Conservation (phyloP, 2,113 vertebrate genomes). For the Eretmochelys imbricata region DNA sequence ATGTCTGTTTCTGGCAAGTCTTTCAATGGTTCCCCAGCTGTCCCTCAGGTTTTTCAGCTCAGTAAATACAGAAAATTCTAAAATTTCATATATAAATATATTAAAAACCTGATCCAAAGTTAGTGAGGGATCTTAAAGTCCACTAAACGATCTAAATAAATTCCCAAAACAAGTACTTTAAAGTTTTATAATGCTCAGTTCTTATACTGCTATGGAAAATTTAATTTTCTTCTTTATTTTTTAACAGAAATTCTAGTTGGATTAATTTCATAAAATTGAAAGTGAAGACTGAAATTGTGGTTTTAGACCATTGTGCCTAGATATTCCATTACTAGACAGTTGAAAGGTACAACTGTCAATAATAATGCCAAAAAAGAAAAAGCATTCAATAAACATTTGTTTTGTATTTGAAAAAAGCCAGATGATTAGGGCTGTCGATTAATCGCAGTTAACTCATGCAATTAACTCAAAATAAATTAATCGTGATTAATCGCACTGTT, state of each 20-base stretch:
- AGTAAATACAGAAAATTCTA: neutral
- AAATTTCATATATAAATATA: neutral
- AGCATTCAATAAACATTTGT: neutral
- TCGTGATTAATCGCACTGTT: no score
- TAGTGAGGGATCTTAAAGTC: neutral
- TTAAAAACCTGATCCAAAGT: neutral
- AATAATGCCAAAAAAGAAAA: neutral
- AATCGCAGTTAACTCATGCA: no score
- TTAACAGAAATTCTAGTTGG: neutral
- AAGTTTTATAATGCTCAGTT: accelerated
- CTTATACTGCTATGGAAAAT: neutral
- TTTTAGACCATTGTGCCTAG: neutral
- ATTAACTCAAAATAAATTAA: no score
- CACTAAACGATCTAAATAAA: neutral
- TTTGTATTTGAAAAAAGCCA: neutral
- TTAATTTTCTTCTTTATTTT: neutral
- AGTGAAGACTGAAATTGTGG: neutral
- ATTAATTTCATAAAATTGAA: neutral
- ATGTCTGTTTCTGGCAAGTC: no score
- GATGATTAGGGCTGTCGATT: neutral
- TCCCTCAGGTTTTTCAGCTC: no score
- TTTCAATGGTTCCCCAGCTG: no score
- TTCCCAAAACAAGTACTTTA: neutral
- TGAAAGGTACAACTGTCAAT: neutral
- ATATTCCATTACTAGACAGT: neutral